Conservation (phyloP, 1,140 invertebrate species). For the Nebria ingens region DNA sequence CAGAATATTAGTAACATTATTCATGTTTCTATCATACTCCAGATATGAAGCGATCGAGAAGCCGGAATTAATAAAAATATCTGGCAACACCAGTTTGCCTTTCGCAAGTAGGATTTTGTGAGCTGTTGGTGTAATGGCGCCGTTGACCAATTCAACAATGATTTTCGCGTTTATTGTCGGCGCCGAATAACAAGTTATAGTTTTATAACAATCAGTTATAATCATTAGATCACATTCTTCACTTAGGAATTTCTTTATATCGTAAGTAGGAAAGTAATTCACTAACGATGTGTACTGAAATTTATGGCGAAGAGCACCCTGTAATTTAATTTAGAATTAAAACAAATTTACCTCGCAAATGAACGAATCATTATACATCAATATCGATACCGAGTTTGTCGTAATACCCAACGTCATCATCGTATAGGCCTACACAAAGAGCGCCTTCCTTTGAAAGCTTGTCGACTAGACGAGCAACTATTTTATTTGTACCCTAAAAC, state of each 20-base stretch:
- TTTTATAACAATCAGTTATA: slow-evolving; percentile 76
- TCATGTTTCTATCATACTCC: slow-evolving; percentile 48
- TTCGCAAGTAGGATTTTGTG: slow-evolving; percentile 61
- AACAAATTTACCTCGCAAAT: slow-evolving; percentile 9
- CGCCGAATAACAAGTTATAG: slow-evolving; percentile 66
- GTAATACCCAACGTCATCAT: slow-evolving; percentile 58
- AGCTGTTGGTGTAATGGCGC: slow-evolving; percentile 74
- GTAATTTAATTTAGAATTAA: not conserved
- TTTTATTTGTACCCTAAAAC: slow-evolving; percentile 82
- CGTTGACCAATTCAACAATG: slow-evolving; percentile 74
- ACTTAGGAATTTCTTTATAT: slow-evolving; percentile 50
- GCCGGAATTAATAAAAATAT: slow-evolving; percentile 75
- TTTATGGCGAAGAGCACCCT: no score
- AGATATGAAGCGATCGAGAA: slow-evolving; percentile 88
- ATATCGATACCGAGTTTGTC: slow-evolving; percentile 74
- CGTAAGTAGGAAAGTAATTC: slow-evolving; percentile 57
- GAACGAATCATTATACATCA: no score
- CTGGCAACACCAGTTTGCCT: slow-evolving; percentile 70
- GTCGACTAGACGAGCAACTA: slow-evolving; percentile 68
- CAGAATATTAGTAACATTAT: slow-evolving; percentile 24
- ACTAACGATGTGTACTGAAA: no score
- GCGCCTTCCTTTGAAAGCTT: slow-evolving; percentile 70
- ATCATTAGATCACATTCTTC: slow-evolving; percentile 81
- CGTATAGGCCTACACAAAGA: slow-evolving; percentile 69
- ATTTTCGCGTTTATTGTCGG: slow-evolving; percentile 46